Evolutionary conservation across 1,140 invertebrate genomes (phyloP), one percentile per base, ranked within the genome.

Genomic region (Drosophila bocqueti): DNA sequence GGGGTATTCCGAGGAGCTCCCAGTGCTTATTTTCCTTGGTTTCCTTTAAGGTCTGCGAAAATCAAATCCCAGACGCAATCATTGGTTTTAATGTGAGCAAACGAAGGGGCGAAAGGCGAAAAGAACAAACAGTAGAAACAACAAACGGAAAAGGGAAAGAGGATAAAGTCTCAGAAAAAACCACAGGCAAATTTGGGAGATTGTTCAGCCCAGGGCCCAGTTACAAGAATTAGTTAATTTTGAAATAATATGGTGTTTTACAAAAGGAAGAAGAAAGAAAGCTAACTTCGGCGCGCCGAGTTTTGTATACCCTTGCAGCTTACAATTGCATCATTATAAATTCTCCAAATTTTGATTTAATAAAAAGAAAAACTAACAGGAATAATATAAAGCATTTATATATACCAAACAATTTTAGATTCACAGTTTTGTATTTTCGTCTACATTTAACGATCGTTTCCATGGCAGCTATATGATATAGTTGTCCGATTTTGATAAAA

Each of bases 1-100:
- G 68, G 49, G 40, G 26, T 42, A 18, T 66, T 64, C 46, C 45
- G 36, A 47, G 65, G 65, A 46, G 65, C 34, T 74, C 38, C 43
- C 58, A 45, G 38, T 64, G 68, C 60, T 76, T 76, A 74, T 74
- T 76, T 76, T 54, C 57, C 58, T 75, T 73, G 68, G 59, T 58
- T 75, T 57, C 31, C 73, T 75, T 74, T 73, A 65, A 74, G 74
- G 69, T 74, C 54, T 76, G 69, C 54, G 54, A 76, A 75, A 75
- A 75, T 69, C 64, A 76, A 76, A 58, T 76, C 74, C 74, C 74
- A 76, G 69, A 76, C 74, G 74, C 74, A 76, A 76, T 76, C 74
- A 75, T 65, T 76, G 74, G 73, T 75, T 76, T 76, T 76, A 73
- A 65, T 76, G 74, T 76, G 68, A 61, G 55, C 57, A 75, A 75